Base-by-base conservation (phyloP, 2,888 invertebrate genomes). In the Cheilosia soror region DNA sequence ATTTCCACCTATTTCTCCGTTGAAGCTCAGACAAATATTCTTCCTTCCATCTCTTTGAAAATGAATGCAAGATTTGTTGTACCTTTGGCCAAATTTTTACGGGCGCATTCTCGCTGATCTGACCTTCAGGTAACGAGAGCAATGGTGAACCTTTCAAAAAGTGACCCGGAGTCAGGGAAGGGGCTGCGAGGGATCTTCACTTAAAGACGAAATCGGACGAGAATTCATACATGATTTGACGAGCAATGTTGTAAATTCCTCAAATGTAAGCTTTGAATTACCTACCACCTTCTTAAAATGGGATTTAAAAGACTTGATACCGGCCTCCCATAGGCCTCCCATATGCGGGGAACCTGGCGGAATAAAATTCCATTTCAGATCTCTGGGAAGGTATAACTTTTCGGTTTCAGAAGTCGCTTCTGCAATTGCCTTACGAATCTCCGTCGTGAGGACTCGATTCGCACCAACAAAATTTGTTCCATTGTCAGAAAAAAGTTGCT, bases 401-500 rank as follows among this genome's bases (percentile, higher is more conserved):
- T 69, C 69, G 5, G 47, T 27, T 42, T 69, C 47, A 1, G 69
- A 49, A 11, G 57, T 57, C 29, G 44, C 44, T 5, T 47, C 69
- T 33, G 69, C 20, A 13, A 69, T 33, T 11, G 47, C 57, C 13
- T 58, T 71, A 11, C 60, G 11, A 37, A 51, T 29, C 4, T 71
- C 11, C 4, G 5, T 40, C 27, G 47, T 66, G 25, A 66, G 44
- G 1, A 68, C 7, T 25, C 37, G 31, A 40, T 33, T 63, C 0
- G 66, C 80, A 1, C 69, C 83, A 0, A 87, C 62, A 20, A 87
- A 87, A n/a, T 71, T 87, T 1, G 65, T 87, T 0, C 84, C 83
- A 13, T 86, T 80, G 29, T 83, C 80, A 0, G 86, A 75, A 31
- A 81, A 69, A 2, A 85, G 27, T 5, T 63, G 62, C 13, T 53